phyloP scores from a whole-genome alignment of 2,888 invertebrate species.

The Azorinus chamasolen region DNA sequence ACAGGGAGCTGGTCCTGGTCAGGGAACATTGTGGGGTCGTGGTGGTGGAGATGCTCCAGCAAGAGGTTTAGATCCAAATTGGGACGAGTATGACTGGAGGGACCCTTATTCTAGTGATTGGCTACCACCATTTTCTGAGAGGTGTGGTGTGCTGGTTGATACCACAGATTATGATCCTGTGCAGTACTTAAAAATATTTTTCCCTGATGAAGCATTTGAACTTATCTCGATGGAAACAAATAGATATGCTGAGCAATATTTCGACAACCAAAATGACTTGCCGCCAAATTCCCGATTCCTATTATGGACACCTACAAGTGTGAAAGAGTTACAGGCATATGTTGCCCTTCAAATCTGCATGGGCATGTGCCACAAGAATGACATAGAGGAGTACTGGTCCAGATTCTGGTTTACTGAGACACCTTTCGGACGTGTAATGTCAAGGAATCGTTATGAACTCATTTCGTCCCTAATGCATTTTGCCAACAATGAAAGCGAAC shows the following conservation, averaged over 20 bases:
- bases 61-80: too few relatives aligned
- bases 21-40: background rate
- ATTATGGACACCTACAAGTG: too few relatives aligned
- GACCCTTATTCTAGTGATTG: conserved; percentile 23
- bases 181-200: conserved; percentile 35
- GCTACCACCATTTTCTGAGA: conserved; percentile 8
- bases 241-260: too few relatives aligned
- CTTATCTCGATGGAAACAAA: conserved; percentile 46
- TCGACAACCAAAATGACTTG: too few relatives aligned
- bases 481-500: conserved; percentile 11
- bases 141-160: conserved; percentile 21
- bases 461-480: conserved; percentile 33
- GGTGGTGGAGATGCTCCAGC: conserved; percentile 2
- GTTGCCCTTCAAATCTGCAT: too few relatives aligned
- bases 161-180: conserved; percentile 29
- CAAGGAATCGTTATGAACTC: conserved; percentile 28
- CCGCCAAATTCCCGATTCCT: too few relatives aligned
- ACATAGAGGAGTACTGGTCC: conserved; percentile 29
- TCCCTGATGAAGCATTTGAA: conserved; percentile 33
- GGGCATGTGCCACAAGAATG: conserved; percentile 13
- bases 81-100: conserved; percentile 16
- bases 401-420: conserved; percentile 16
- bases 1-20: background rate
- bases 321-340: too few relatives aligned
- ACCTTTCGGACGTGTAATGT: conserved; percentile 21